phyloP scores from a whole-genome alignment of 2,113 vertebrate species.

The Noctilio leporinus region DNA sequence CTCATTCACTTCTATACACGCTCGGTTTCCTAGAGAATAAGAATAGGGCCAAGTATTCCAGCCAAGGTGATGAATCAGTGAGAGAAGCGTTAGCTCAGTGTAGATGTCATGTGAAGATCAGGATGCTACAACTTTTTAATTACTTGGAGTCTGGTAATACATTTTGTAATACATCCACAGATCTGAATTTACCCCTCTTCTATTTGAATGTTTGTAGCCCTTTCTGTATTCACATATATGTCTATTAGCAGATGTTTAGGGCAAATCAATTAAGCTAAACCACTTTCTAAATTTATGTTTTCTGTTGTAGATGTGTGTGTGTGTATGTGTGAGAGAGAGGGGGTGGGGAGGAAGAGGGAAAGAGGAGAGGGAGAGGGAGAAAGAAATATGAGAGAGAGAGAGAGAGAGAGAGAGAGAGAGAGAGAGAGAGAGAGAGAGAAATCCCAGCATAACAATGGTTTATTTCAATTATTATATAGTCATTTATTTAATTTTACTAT shows the following conservation, averaged over 20 bases:
- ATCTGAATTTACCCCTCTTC: not conserved
- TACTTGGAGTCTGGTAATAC: not conserved
- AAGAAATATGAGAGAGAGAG: not conserved
- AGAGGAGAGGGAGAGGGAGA: not conserved
- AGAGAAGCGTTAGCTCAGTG: not conserved
- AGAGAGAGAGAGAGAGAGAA: not conserved
- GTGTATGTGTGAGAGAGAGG: not conserved
- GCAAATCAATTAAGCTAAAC: not conserved
- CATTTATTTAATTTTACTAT: not conserved
- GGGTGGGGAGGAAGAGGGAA: not conserved
- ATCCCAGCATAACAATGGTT: not conserved
- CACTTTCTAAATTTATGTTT: not conserved
- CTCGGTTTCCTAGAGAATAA: not conserved
- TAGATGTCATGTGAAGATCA: not conserved
- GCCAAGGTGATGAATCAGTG: not conserved
- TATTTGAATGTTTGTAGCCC: not conserved
- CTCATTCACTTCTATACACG: not conserved
- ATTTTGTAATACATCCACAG: fast-evolving
- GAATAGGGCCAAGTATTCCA: not conserved
- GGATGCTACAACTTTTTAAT: not conserved
- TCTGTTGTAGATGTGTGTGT: not conserved
- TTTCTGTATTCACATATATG: not conserved
- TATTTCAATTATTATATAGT: not conserved
- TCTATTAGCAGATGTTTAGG: not conserved
- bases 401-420: not conserved